A percentile compares a stretch with the other conserved stretches of the same genome.
Conservation (phyloP, 1,140 invertebrate species). For the Episyrphus balteatus region DNA sequence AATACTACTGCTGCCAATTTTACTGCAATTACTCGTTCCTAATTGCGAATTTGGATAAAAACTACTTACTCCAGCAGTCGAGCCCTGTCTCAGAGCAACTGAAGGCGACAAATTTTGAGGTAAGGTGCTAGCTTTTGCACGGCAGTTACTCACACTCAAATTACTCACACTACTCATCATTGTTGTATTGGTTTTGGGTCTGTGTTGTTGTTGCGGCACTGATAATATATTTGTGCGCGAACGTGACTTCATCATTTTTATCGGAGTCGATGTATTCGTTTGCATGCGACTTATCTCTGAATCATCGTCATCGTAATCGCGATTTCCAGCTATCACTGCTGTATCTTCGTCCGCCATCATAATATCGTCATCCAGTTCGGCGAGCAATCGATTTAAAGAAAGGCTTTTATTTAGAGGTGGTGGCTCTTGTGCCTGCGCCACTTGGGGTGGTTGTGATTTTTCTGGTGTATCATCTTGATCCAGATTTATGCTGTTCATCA, state of each 20-base stretch:
- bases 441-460: not conserved
- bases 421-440: not conserved
- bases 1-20: not conserved
- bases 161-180: constrained; percentile 2
- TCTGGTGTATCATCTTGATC: constrained; percentile 5
- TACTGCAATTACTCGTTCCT: not conserved
- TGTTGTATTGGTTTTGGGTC: constrained; percentile 3
- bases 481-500: constrained; percentile 29
- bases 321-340: not conserved
- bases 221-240: constrained; percentile 34
- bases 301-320: constrained; percentile 28
- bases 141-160: constrained; percentile 19
- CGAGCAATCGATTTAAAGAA: constrained; percentile 9
- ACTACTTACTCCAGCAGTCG: constrained; percentile 7
- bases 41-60: constrained; percentile 9
- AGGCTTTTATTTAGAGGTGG: not conserved
- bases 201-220: constrained; percentile 15
- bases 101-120: constrained; percentile 42
- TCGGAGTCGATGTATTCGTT: constrained; percentile 35
- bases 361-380: constrained; percentile 25
- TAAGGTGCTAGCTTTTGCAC: constrained; percentile 46
- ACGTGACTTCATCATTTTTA: constrained; percentile 36
- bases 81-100: constrained; percentile 21
- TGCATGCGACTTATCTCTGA: constrained; percentile 36
- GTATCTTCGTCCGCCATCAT: constrained; percentile 15